A percentile compares a stretch with the other conserved stretches of the same genome.
phyloP scores from a whole-genome alignment of 2,888 invertebrate genomes.

The Drosophila merina region DNA sequence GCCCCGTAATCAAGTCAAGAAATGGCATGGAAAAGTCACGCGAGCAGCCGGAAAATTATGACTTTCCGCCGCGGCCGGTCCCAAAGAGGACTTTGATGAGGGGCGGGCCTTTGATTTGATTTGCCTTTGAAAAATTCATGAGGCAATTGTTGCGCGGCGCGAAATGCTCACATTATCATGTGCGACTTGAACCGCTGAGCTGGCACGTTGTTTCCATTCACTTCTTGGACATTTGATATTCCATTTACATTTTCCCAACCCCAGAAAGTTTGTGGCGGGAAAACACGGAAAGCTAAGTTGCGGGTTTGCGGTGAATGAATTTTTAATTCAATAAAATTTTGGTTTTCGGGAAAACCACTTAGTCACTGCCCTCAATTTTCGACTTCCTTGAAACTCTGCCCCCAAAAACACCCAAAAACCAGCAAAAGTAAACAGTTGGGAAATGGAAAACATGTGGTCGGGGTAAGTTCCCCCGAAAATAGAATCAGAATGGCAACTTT shows the following conservation, averaged over 20 bases:
- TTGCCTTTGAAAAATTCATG: conserved; percentile 72
- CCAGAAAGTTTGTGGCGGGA: conserved; percentile 4
- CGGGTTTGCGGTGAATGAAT: conserved; percentile 11
- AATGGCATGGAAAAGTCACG: conserved; percentile 66
- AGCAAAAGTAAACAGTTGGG: not conserved
- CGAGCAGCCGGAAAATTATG: conserved; percentile 71
- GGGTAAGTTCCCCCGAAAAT: not conserved
- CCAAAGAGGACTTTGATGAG: conserved; percentile 37
- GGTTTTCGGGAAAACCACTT: conserved; percentile 22
- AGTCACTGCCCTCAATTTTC: conserved; percentile 16
- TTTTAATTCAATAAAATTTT: conserved; percentile 27
- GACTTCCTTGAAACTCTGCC: not conserved
- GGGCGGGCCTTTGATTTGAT: conserved; percentile 51
- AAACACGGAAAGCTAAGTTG: conserved; percentile 3
- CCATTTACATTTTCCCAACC: conserved; percentile 26
- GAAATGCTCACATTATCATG: conserved; percentile 52
- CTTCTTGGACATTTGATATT: conserved; percentile 44
- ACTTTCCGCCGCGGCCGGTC: conserved; percentile 32
- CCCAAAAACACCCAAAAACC: not conserved
- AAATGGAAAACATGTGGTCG: conserved; percentile 15
- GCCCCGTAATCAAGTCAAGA: conserved; percentile 63
- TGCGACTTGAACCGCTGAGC: conserved; percentile 36
- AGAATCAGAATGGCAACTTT: conserved; percentile 10
- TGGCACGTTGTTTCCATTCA: conserved; percentile 23
- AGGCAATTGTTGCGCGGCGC: conserved; percentile 52